Base-by-base conservation (phyloP, 2,113 vertebrate species). In the Xiphophorus couchianus region DNA sequence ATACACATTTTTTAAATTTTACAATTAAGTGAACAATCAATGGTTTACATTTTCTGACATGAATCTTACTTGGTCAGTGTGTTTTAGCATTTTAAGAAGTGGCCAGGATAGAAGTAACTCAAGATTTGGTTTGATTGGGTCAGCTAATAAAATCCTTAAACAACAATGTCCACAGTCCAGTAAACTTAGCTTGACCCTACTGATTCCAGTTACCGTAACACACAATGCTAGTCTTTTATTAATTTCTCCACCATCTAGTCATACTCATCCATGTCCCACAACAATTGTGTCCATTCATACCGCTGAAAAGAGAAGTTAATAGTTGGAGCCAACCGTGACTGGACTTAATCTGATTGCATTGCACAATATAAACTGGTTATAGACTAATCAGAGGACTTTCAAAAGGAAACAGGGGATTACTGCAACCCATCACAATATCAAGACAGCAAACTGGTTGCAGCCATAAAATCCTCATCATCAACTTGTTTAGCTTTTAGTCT, bases 251-350 rank as follows among this genome's bases (percentile, higher is more conserved):
- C 76, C 71, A 83, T 78, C 86, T 83, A 69, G 37, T 81, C n/a
- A 74, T 76, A 76, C 83, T 64, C 31, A 10, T 72, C 75, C 80
- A 33, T 69, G 61, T 69, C 65, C 31, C 60, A 73, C 67, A 42
- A 93, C 92, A 93, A 93, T 62, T 74, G 10, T 17, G 42, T 70
- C 81, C 92, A 92, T 93, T 94, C 91, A 93, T 87, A 76, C 15
- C 71, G 80, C 87, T 88, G 85, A 92, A 83, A 81, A 76, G 8
- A 35, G 71, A 83, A 77, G 88, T 84, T 80, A 91, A 86, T 77
- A 74, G 67, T 71, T 80, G 90, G 88, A 94, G 90, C 78, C 87
- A 85, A 86, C 86, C 84, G 80, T 90, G 90, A 91, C 85, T 77
- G 87, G 62, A 58, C 58, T 69, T 93, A 93, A 94, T 94, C 86